Percentiles rank a stretch among this genome's conserved stretches.
phyloP scores from a whole-genome alignment of 1,140 invertebrate genomes.

The Papilio glaucus region DNA sequence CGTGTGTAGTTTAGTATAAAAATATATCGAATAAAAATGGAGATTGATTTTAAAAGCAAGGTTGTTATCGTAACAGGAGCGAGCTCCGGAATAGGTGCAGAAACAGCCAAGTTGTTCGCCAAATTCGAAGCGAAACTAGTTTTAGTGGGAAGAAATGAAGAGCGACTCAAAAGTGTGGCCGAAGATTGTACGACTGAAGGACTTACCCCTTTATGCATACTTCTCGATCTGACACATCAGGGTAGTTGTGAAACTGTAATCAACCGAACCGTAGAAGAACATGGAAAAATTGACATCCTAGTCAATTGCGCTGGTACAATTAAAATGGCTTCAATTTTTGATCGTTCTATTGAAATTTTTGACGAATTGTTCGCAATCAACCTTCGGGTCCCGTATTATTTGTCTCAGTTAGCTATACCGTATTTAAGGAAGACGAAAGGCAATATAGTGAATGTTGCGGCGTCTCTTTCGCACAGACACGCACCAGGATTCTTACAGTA shows the following conservation, averaged over 20 bases:
- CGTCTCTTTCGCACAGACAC: conserved; percentile 39
- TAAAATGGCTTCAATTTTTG: conserved; percentile 87
- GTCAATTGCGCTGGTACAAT: conserved; percentile 91
- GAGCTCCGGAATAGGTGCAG: conserved; percentile 85
- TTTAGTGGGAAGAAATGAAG: conserved; percentile 87
- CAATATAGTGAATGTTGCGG: conserved; percentile 49
- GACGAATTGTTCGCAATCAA: conserved; percentile 89
- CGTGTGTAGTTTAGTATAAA: too few relatives aligned
- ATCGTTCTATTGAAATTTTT: conserved; percentile 87
- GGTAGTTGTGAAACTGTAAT: conserved; percentile 86
- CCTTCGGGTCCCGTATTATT: conserved; percentile 87
- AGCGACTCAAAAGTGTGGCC: conserved; percentile 86
- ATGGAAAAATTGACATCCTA: conserved; percentile 85
- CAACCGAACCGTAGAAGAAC: conserved; percentile 83
- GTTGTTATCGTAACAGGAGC: conserved; percentile 58
- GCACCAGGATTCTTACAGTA: conserved; percentile 46
- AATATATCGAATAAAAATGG: conserved; percentile 10
- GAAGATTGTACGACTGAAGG: conserved; percentile 84
- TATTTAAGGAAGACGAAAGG: conserved; percentile 85
- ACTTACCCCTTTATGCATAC: conserved; percentile 70
- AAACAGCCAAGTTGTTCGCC: conserved; percentile 85
- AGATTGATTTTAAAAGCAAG: conserved; percentile 56
- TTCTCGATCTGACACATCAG: conserved; percentile 85
- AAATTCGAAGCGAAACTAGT: conserved; percentile 84
- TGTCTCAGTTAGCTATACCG: conserved; percentile 89